Evolutionary conservation across 1,140 invertebrate genomes (phyloP).

Genomic region (Drosophila nikananu): DNA sequence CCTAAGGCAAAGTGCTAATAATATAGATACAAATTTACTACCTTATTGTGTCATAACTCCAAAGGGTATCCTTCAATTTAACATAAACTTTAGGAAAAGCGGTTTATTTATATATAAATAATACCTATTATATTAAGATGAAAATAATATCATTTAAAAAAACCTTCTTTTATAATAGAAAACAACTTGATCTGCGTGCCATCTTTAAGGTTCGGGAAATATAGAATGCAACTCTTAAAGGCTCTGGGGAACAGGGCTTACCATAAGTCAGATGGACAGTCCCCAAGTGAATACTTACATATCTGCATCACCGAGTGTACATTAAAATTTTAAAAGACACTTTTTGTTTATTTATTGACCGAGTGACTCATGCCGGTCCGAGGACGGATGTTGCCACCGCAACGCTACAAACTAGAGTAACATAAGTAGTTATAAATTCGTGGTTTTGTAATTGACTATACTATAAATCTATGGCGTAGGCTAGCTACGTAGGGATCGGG

Average conservation of each 20-base stretch:
- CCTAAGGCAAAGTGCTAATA: too few relatives aligned
- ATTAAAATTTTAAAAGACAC: not conserved
- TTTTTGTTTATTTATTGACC: conserved; percentile 23
- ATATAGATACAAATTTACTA: too few relatives aligned
- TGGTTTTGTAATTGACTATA: conserved; percentile 46
- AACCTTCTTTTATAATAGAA: too few relatives aligned
- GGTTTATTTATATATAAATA: too few relatives aligned
- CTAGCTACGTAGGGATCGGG: not conserved
- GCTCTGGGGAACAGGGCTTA: not conserved
- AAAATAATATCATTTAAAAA: too few relatives aligned
- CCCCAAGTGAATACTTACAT: not conserved
- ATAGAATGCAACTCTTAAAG: not conserved
- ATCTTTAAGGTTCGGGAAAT: not conserved
- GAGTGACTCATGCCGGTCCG: conserved; percentile 3
- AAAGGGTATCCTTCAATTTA: too few relatives aligned
- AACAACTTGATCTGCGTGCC: too few relatives aligned
- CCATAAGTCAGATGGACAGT: not conserved
- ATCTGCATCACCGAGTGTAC: too few relatives aligned
- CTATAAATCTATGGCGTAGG: conserved; percentile 15
- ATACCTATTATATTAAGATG: too few relatives aligned
- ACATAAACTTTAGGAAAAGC: too few relatives aligned
- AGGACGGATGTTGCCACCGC: not conserved
- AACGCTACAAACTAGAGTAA: conserved; percentile 48
- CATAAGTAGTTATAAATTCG: conserved; percentile 67
- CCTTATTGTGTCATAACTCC: too few relatives aligned